Evolutionary conservation across 2,113 vertebrate species (phyloP), one percentile per base, ranked within the genome.

Genomic region (Neogobius melanostomus): DNA sequence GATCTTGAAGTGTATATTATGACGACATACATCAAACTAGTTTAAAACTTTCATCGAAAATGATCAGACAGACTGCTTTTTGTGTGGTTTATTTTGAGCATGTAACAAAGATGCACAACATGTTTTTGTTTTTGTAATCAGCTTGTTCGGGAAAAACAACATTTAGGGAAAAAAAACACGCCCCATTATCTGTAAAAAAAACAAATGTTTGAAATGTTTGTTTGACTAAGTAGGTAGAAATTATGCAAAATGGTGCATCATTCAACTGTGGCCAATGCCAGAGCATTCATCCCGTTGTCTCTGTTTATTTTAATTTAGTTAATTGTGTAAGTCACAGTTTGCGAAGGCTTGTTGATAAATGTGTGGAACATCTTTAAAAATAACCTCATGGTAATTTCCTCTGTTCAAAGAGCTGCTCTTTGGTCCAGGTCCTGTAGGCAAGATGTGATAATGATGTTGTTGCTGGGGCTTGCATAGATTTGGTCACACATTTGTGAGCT

Each of bases 251-350:
- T 14, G 1, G 21, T 57, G 6, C 57, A 44, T 42, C 57, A 61
- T 61, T 14, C 70, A 69, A 60, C 36, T 53, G 11, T 15, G 72
- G 53, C 54, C 9, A 21, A 46, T 65, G 67, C 49, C 50, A 69
- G 51, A n/a, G 42, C 42, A 61, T n/a, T 76, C 56, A 43, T 69
- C 9, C 51, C 81, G 48, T 62, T 71, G 9, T 48, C 64, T 77
- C 74, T 82, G 53, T 80, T 74, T 72, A 45, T 72, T 44, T 47
- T 64, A 71, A 81, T 75, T 81, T 71, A 73, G 44, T 21, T 64
- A 49, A 73, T 85, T 69, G n/a, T 72, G 47, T 65, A 53, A 72
- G 56, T 50, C 63, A 62, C 52, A 21, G 47, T 11, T 36, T 42
- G 14, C 62, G 65, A 50, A 0, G 0, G 51, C 66, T 21, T 62